Base-by-base conservation (phyloP, 2,888 invertebrate species). In the Drosophila picticornis region DNA sequence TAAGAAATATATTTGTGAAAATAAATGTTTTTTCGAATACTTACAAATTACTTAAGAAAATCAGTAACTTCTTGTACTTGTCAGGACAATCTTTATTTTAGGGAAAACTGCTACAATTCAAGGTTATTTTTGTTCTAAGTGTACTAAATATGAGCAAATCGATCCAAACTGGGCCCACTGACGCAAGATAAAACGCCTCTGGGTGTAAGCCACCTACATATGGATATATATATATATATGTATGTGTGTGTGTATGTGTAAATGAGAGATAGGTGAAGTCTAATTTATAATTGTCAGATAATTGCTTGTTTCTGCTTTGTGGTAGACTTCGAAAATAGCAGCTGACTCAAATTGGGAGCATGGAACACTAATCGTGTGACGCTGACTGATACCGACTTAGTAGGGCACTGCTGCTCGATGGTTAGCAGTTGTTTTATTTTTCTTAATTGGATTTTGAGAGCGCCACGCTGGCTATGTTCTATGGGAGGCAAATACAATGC, bases 271-370 rank as follows among this genome's bases (percentile, higher is more conserved):
- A 72, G 43, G 40, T 27, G 10, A 59, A 32, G 38, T n/a, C 38
- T 46, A 68, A 77, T 87, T 72, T 76, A 88, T 88, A 79, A 84
- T 84, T 77, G 82, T 81, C 79, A 59, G 72, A 78, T 67, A 79
- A 84, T 77, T 82, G 65, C 25, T 40, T n/a, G 38, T 34, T 52
- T 55, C 34, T 46, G 51, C 43, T 46, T 11, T 55, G 43, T 56
- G 77, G 65, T 31, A 60, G 27, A 50, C 64, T 51, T 68, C 68
- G 40, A 70, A 82, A 88, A 85, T 88, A 84, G 75, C 83, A 72
- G 58, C 70, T 73, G 81, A 68, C 40, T 67, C 72, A 67, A 80
- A 84, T 81, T 66, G 72, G 56, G 87, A 73, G 53, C 88, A 83
- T 25, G 40, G 55, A 34, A 64, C 52, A 64, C 56, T 63, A 71